phyloP scores from a whole-genome alignment of 2,113 vertebrate genomes.

The Podarcis raffonei region DNA sequence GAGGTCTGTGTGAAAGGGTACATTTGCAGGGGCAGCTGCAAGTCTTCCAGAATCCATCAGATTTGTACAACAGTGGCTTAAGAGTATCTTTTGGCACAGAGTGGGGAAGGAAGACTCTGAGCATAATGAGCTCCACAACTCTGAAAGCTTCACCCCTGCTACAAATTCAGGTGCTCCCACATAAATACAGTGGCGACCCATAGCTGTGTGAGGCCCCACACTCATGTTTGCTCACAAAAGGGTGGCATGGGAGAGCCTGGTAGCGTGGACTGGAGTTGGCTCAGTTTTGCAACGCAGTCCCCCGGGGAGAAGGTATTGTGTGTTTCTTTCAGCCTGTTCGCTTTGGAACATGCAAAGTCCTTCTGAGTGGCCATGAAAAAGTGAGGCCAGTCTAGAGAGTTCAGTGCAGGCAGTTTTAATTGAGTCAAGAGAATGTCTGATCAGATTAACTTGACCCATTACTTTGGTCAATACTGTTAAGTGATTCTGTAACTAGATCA shows the following conservation, averaged over 20 bases:
- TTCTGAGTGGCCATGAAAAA: background rate
- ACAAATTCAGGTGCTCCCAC: background rate
- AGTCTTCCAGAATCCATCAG: background rate
- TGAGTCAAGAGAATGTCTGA: background rate
- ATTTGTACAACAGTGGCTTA: background rate
- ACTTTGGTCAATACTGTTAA: background rate
- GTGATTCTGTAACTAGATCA: background rate
- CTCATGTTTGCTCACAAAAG: background rate
- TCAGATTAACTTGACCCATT: background rate
- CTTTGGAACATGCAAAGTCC: background rate
- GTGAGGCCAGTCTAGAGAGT: no score
- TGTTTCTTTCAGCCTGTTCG: background rate
- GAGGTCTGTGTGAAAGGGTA: background rate
- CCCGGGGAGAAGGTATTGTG: background rate
- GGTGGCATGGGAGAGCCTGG: no score
- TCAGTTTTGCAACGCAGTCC: background rate
- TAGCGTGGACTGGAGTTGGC: background rate
- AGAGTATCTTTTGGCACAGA: no score
- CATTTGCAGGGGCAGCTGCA: no score
- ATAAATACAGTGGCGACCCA: no score
- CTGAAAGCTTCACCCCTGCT: background rate
- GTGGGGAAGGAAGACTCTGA: background rate
- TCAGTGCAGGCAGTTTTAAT: background rate
- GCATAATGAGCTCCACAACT: background rate
- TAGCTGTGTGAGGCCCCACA: background rate